phyloP scores from a whole-genome alignment of 2,888 invertebrate genomes.

The Elysia crispata region DNA sequence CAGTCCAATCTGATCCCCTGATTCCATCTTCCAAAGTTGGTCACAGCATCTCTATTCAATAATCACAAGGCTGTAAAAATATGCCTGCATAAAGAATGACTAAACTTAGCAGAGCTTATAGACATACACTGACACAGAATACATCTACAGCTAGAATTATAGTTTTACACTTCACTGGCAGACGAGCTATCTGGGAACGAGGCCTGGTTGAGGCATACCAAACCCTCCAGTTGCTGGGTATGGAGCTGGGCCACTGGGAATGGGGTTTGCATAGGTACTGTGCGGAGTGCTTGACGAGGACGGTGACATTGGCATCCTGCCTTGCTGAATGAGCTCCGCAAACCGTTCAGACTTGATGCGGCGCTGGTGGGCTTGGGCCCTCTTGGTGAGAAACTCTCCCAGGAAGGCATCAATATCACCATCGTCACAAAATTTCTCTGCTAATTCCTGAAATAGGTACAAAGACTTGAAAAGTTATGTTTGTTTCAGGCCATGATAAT shows the following conservation, averaged over 20 bases:
- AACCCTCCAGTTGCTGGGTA: slow-evolving; percentile 37
- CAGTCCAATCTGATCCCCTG: background rate
- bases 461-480: too few relatives aligned
- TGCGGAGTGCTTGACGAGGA: slow-evolving; percentile 10
- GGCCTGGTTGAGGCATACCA: slow-evolving; percentile 49
- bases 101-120: too few relatives aligned
- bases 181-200: slow-evolving; percentile 39
- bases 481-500: too few relatives aligned
- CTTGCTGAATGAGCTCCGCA: slow-evolving; percentile 79
- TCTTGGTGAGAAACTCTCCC: slow-evolving; percentile 87
- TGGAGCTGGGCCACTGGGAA: slow-evolving; percentile 25
- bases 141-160: too few relatives aligned
- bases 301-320: slow-evolving; percentile 50
- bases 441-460: slow-evolving; percentile 80
- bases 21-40: background rate
- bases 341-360: slow-evolving; percentile 96
- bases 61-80: too few relatives aligned
- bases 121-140: too few relatives aligned
- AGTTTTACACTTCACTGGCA: too few relatives aligned
- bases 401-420: slow-evolving; percentile 88
- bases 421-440: slow-evolving; percentile 87
- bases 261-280: background rate
- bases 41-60: too few relatives aligned
- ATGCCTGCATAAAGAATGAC: too few relatives aligned
- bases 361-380: slow-evolving; percentile 88